These are phyloP conservation scores for Eulemur rubriventer DNA, from an alignment of 2,797 vertebrate species.

Conservation along the genomic window DNA sequence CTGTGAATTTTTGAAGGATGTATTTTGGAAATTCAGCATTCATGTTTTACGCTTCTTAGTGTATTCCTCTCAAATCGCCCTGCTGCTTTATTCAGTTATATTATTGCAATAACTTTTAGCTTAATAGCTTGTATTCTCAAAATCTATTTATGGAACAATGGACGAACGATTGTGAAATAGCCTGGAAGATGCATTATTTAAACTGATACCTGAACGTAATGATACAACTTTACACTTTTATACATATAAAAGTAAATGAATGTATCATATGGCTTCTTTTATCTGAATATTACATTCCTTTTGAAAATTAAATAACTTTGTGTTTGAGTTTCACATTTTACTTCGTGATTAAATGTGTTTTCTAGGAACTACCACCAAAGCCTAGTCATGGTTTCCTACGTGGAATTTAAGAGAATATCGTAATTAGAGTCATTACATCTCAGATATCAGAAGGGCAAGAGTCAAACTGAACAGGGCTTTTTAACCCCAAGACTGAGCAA, in stretches of 20 bases:
- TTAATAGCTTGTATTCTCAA: constrained; percentile 54
- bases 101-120: constrained; percentile 51
- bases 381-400: background rate
- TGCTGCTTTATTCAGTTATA: constrained; percentile 28
- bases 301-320: constrained; percentile 50
- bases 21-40: constrained; percentile 36
- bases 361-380: constrained; percentile 4
- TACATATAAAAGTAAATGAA: constrained; percentile 35
- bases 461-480: constrained; percentile 1
- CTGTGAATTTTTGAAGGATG: constrained; percentile 32
- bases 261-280: constrained; percentile 19
- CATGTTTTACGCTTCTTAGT: background rate
- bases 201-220: background rate
- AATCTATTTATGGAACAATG: constrained; percentile 47
- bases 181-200: constrained; percentile 40
- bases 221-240: background rate
- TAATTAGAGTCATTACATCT: constrained; percentile 46
- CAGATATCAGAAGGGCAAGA: background rate
- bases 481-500: background rate
- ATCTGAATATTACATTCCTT: constrained; percentile 16
- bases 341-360: constrained; percentile 31
- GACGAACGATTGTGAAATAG: constrained; percentile 26
- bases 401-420: constrained; percentile 13
- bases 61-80: constrained; percentile 3
- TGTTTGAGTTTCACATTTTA: constrained; percentile 32